phyloP scores from a whole-genome alignment of 1,140 invertebrate genomes.

The Diploscapter pachys region DNA sequence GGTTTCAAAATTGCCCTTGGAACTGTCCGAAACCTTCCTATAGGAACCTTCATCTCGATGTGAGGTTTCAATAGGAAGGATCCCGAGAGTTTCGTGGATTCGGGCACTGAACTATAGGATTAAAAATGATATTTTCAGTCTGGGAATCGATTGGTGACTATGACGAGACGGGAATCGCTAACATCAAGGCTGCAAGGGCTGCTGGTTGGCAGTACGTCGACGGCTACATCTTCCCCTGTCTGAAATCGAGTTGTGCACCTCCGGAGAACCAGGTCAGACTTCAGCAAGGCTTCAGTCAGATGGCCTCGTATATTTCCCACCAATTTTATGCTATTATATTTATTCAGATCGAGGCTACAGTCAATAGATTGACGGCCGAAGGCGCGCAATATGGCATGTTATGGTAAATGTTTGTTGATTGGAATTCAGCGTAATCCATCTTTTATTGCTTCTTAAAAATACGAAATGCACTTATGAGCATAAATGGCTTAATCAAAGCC shows the following conservation, averaged over 20 bases:
- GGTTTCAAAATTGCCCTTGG: no score
- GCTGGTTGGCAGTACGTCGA: conserved; percentile 32
- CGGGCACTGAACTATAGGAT: no score
- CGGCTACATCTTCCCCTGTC: conserved; percentile 34
- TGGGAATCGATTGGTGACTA: conserved; percentile 18
- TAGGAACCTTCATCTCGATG: no score
- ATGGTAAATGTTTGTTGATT: background rate
- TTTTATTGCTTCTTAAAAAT: no score
- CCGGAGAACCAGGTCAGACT: conserved; percentile 4
- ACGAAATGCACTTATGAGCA: no score
- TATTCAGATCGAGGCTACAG: background rate
- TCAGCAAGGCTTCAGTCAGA: background rate
- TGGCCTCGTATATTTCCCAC: background rate
- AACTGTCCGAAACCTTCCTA: no score
- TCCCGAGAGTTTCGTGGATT: no score
- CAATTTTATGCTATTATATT: background rate
- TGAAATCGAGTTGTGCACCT: background rate
- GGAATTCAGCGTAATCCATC: no score
- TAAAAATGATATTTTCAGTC: no score
- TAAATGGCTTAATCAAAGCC: no score
- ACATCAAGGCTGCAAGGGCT: conserved; percentile 29
- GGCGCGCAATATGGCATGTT: conserved; percentile 5
- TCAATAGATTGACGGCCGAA: conserved; percentile 6
- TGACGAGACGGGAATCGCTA: conserved; percentile 27
- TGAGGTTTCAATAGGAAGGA: no score